A percentile compares a stretch with the other conserved stretches of the same genome.
These are phyloP conservation scores for Dipodomys spectabilis DNA, from an alignment of 2,113 vertebrate genomes.

Conservation along the genomic window DNA sequence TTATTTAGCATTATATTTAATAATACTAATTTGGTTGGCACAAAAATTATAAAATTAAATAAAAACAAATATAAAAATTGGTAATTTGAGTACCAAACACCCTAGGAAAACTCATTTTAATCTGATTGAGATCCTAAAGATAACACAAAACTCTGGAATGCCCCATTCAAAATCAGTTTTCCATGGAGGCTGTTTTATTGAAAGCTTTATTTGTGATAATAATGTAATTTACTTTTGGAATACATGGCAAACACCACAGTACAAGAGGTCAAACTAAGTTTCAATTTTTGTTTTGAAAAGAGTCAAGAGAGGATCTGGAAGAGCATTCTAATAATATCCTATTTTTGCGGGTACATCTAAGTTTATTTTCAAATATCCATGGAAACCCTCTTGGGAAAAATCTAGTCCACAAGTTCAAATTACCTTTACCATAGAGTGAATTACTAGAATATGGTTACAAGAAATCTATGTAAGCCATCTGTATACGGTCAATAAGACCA, in stretches of 20 bases:
- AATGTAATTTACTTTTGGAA: slow-evolving; percentile 66
- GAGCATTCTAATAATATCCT: slow-evolving; percentile 48
- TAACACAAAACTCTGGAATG: slow-evolving; percentile 52
- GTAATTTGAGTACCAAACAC: neutral
- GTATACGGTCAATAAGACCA: neutral
- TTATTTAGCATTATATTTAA: slow-evolving; percentile 20
- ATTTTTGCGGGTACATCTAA: slow-evolving; percentile 56
- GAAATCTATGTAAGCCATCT: neutral
- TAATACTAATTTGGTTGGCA: slow-evolving; percentile 23
- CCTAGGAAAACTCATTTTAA: slow-evolving; percentile 6
- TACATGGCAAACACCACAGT: slow-evolving; percentile 51
- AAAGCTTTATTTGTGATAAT: slow-evolving; percentile 56
- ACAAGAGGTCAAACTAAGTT: slow-evolving; percentile 71
- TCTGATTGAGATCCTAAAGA: slow-evolving; percentile 20
- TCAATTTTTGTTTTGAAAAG: slow-evolving; percentile 75
- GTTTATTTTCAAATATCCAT: slow-evolving; percentile 69
- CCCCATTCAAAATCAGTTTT: slow-evolving; percentile 75
- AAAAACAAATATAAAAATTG: neutral
- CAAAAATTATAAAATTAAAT: slow-evolving; percentile 14
- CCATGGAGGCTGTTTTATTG: slow-evolving; percentile 62
- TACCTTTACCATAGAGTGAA: slow-evolving; percentile 34
- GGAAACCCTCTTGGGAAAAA: slow-evolving; percentile 55
- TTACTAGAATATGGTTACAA: neutral
- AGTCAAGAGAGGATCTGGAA: slow-evolving; percentile 32
- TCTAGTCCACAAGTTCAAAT: slow-evolving; percentile 28